phyloP scores from a whole-genome alignment of 2,113 vertebrate species.

The Brachyistius frenatus region DNA sequence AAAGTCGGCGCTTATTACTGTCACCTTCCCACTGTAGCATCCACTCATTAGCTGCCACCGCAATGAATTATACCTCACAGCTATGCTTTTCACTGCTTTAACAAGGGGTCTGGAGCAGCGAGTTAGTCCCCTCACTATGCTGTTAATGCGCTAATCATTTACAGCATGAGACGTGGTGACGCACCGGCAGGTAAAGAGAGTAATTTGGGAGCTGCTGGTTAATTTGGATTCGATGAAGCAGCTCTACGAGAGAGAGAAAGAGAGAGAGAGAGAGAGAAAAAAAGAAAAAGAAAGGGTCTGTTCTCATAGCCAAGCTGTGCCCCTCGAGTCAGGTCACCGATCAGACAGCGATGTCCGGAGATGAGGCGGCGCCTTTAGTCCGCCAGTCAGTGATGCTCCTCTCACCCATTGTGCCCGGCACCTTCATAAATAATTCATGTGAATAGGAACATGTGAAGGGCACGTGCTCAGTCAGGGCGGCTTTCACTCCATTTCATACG shows the following conservation, averaged over 20 bases:
- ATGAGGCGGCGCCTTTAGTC: constrained; percentile 59
- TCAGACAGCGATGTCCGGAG: constrained; percentile 51
- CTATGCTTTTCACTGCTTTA: constrained; percentile 61
- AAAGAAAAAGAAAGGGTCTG: background rate
- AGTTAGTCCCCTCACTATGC: constrained; percentile 61
- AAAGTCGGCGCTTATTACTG: constrained; percentile 65
- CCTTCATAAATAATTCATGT: constrained; percentile 75
- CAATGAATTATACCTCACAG: constrained; percentile 73
- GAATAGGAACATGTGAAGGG: constrained; percentile 64
- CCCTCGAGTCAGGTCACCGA: constrained; percentile 60
- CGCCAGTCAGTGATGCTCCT: constrained; percentile 61
- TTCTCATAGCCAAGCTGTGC: constrained; percentile 32
- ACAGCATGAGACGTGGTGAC: constrained; percentile 31
- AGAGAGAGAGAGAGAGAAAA: background rate
- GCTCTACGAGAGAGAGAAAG: background rate
- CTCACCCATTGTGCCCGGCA: constrained; percentile 56
- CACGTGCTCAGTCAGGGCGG: constrained; percentile 49
- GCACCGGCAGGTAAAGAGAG: constrained; percentile 42
- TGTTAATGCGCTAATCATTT: constrained; percentile 76
- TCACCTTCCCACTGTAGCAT: constrained; percentile 65
- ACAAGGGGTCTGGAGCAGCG: constrained; percentile 71
- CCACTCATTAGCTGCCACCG: constrained; percentile 72
- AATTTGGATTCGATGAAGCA: constrained; percentile 51
- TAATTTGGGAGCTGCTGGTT: constrained; percentile 54
- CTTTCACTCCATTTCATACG: constrained; percentile 29